Base-by-base conservation (phyloP, 2,888 invertebrate genomes). In the Drosophila leonis region DNA sequence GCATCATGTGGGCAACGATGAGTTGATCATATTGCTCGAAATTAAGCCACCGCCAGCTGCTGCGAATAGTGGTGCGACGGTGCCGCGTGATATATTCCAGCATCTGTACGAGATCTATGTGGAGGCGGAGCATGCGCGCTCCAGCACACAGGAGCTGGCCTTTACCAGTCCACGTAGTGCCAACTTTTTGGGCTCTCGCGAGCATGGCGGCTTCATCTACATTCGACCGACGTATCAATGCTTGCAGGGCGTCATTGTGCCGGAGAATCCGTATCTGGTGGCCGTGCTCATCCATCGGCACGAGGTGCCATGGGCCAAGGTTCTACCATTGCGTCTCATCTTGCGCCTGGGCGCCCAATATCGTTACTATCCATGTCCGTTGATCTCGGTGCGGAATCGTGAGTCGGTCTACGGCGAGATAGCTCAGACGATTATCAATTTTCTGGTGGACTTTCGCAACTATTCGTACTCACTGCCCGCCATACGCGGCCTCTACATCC, bases 391-490 rank as follows among this genome's bases (percentile, higher is more conserved):
- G 20, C 94, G 97, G 29, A 94, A 95, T 88, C 94, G 97, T 15
- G 96, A 96, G 79, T 95, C 97, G 1, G 96, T 97, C 7, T 98
- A 96, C 91, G 96, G 95, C 35, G 97, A 97, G 93, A 96, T 97
- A 67, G 97, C 97, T 1, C 97, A 97, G 91, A 97, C 97, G 12
- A 97, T 98, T 70, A 97, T 98, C 93, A 97, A 97, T 93, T 94
- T 98, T 62, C 93, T 97, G 77, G 97, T 97, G 12, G 97, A 98
- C 93, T 97, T 97, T 90, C 94, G 97, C 68, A 97, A 97, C 91
- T 97, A 95, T 91, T 95, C 96, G 4, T 98, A 97, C 91, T 96
- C 96, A 41, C 92, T 97, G 79, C 96, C 97, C 0, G 95, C 95
- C 56, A 96, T 97, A 13, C 94, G 95, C 42, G 97, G 97, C 2